Percentiles rank a stretch among this genome's conserved stretches.
These are phyloP conservation scores for Pygathrix nemaeus DNA, from an alignment of 2,113 vertebrate species.

Conservation along the genomic window DNA sequence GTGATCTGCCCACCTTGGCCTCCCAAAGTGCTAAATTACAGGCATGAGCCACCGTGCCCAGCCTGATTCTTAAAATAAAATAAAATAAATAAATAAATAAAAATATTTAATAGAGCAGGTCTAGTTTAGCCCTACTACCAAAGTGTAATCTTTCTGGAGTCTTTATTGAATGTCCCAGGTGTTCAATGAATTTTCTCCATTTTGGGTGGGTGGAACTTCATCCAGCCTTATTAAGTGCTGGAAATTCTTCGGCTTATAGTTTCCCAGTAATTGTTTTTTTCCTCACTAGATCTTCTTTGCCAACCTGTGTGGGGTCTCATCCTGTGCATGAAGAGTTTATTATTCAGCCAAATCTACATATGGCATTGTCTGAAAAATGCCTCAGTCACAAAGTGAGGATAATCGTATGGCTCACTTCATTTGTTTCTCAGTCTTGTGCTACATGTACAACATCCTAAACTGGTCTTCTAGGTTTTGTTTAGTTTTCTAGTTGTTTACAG, in stretches of 20 bases:
- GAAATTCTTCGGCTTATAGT: not conserved
- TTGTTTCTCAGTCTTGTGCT: not conserved
- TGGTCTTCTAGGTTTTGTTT: not conserved
- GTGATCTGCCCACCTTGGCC: too few species aligned
- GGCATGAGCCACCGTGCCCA: too few species aligned
- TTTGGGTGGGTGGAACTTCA: not conserved
- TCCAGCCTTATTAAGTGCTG: not conserved
- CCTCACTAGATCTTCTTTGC: not conserved
- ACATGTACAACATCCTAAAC: not conserved
- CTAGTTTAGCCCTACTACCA: not conserved
- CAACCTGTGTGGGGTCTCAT: not conserved
- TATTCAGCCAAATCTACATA: not conserved
- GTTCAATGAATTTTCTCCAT: not conserved
- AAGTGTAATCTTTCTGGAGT: not conserved
- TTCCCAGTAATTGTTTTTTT: not conserved
- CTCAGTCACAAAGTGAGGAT: not conserved
- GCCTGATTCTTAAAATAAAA: not conserved
- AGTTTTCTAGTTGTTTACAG: not conserved
- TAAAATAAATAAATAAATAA: too few species aligned
- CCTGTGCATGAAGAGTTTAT: not conserved
- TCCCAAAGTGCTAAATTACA: too few species aligned
- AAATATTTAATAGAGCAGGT: not conserved
- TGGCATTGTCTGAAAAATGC: not conserved
- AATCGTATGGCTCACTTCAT: not conserved
- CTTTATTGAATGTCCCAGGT: not conserved